Evolutionary conservation across 2,888 invertebrate genomes (phyloP).

Genomic region (Erannis defoliaria): DNA sequence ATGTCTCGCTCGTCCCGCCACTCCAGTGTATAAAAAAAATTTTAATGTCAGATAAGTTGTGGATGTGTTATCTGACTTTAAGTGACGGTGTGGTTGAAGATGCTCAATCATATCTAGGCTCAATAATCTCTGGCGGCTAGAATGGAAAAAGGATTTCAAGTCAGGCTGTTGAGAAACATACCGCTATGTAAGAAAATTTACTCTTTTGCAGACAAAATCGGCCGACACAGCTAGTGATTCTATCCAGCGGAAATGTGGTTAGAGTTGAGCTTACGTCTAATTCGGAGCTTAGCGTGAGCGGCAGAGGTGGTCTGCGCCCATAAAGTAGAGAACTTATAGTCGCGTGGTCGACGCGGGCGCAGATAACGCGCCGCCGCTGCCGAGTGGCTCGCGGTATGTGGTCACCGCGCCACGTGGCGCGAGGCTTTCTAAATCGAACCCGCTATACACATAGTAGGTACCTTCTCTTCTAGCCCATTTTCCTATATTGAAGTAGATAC

Average conservation of each 20-base stretch:
- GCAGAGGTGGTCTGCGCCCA: slow-evolving; percentile 34
- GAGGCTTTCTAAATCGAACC: slow-evolving; percentile 26
- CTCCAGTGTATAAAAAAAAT: no score
- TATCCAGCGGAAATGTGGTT: not conserved
- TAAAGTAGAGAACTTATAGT: slow-evolving; percentile 47
- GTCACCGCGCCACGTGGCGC: slow-evolving; percentile 20
- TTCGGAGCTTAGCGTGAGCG: slow-evolving; percentile 14
- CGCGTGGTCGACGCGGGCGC: slow-evolving; percentile 36
- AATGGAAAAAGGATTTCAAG: no score
- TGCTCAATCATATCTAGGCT: no score
- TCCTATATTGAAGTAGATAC: no score
- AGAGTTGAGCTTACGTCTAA: slow-evolving; percentile 18
- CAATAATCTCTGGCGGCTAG: no score
- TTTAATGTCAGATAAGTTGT: no score
- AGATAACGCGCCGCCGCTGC: slow-evolving; percentile 44
- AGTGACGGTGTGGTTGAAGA: no score
- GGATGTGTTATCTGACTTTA: no score
- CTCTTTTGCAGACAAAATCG: not conserved
- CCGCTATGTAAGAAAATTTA: no score
- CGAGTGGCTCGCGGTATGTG: slow-evolving; percentile 21
- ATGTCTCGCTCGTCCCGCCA: no score
- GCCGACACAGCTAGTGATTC: not conserved
- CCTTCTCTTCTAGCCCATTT: not conserved
- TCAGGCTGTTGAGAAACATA: no score
- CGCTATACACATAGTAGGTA: not conserved